Evolutionary conservation across 2,113 vertebrate species (phyloP), one percentile per base, ranked within the genome.

Genomic region (Nothobranchius kuhntae): DNA sequence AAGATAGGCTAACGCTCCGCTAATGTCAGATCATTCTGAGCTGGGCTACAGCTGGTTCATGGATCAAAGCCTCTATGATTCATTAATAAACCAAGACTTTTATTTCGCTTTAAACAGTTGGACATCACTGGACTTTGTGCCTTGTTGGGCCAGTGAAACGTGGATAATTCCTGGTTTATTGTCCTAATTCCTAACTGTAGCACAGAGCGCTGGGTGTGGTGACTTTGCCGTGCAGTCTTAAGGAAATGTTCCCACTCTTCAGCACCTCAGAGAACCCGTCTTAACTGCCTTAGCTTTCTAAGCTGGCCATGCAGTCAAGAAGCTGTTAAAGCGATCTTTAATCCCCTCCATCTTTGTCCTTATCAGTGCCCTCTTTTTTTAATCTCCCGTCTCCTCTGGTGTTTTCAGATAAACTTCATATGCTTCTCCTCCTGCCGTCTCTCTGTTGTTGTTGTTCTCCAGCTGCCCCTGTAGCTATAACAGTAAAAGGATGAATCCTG

Each of bases 291-390:
- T 57, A 74, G 56, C 53, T 4, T 51, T 82, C 72, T 77, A 65
- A 85, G 61, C 72, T 69, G 54, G 66, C 68, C 53, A 13, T 76
- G 67, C 54, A 75, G 50, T 58, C 66, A 12, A 52, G 65, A 72
- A 80, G 66, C 75, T 71, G 44, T 61, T 66, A 6, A 53, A 42
- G 53, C 68, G 62, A 76, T 84, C 77, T 76, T 72, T 64, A 78
- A 84, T 83, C 73, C 73, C 46, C 55, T 69, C 59, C 53, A 68
- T 56, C 68, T 77, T 66, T 36, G 54, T 51, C 55, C 71, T 78
- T 30, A 72, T 72, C 65, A 10, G 13, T 14, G 30, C 30, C 30
- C 30, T 68, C 8, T 26, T 7, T 48, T 30, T 30, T 30, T 30
- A 30, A 4, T 24, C 0, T 24, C 40, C 42, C 9, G 2, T 68